Percentiles rank a stretch among this genome's conserved stretches.
These are phyloP conservation scores for Podarcis cretensis DNA, from an alignment of 2,113 vertebrate species.

Conservation along the genomic window DNA sequence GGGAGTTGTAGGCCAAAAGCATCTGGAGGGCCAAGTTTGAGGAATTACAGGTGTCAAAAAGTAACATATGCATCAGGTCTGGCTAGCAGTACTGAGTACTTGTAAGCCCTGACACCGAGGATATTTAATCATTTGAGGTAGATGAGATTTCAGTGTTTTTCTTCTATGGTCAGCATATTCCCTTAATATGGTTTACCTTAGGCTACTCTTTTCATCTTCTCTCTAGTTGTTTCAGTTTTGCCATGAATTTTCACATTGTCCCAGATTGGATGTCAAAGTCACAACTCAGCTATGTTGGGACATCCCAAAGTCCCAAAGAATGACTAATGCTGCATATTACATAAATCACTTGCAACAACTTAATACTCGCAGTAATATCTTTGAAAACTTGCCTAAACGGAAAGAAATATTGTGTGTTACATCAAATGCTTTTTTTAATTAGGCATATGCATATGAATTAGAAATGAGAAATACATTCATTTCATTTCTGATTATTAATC, in stretches of 20 bases:
- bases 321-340: not conserved
- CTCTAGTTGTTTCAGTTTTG: not conserved
- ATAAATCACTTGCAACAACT: not conserved
- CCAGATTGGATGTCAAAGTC: not conserved
- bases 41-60: not conserved
- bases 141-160: not conserved
- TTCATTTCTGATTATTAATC: constrained; percentile 19
- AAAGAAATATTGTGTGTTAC: not conserved
- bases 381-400: not conserved
- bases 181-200: not conserved
- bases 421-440: not conserved
- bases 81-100: not conserved
- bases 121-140: not conserved
- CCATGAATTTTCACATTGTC: not conserved
- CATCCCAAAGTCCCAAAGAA: not conserved
- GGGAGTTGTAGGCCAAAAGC: no score
- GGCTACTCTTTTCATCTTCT: not conserved
- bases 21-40: no score
- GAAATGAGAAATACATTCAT: not conserved
- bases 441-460: not conserved
- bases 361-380: not conserved
- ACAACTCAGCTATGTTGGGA: not conserved
- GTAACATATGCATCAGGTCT: not conserved
- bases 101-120: not conserved
- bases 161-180: not conserved